phyloP scores from a whole-genome alignment of 2,888 invertebrate genomes.

The Drosophila neoperkinsi region DNA sequence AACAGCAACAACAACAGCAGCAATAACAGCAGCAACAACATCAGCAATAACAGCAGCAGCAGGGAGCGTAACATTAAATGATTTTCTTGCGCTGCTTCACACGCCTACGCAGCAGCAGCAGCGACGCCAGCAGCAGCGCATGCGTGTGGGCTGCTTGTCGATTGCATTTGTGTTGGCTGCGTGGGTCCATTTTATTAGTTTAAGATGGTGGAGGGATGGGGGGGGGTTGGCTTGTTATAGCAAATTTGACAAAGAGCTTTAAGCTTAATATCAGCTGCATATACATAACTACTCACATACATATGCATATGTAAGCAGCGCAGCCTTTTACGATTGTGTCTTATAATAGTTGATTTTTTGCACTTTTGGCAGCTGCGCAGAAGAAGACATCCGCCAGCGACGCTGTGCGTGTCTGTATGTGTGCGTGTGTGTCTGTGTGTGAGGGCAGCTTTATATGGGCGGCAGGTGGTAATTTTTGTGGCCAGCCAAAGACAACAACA shows the following conservation, averaged over 20 bases:
- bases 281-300: background rate
- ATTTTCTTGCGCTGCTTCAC: slow-evolving; percentile 52
- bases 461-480: slow-evolving; percentile 82
- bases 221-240: background rate
- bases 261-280: slow-evolving; percentile 13
- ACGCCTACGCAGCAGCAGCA: slow-evolving; percentile 65
- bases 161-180: slow-evolving; percentile 36
- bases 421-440: slow-evolving; percentile 8
- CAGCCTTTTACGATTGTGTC: slow-evolving; percentile 20
- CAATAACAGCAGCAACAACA: slow-evolving; percentile 12
- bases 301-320: slow-evolving; percentile 6
- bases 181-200: slow-evolving; percentile 42
- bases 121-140: slow-evolving; percentile 52
- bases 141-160: slow-evolving; percentile 64
- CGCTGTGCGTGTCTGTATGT: slow-evolving; percentile 4
- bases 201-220: background rate
- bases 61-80: slow-evolving; percentile 31
- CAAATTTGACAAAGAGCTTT: slow-evolving; percentile 32
- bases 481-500: slow-evolving; percentile 51
- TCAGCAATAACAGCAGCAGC: slow-evolving; percentile 13
- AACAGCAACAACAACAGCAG: slow-evolving; percentile 20
- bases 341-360: slow-evolving; percentile 29
- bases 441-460: slow-evolving; percentile 74
- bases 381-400: slow-evolving; percentile 49
- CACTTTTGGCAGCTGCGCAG: slow-evolving; percentile 55